Percentiles rank a stretch among this genome's conserved stretches.
These are phyloP conservation scores for Sitobion miscanthi DNA, from an alignment of 1,140 invertebrate genomes.

Conservation along the genomic window DNA sequence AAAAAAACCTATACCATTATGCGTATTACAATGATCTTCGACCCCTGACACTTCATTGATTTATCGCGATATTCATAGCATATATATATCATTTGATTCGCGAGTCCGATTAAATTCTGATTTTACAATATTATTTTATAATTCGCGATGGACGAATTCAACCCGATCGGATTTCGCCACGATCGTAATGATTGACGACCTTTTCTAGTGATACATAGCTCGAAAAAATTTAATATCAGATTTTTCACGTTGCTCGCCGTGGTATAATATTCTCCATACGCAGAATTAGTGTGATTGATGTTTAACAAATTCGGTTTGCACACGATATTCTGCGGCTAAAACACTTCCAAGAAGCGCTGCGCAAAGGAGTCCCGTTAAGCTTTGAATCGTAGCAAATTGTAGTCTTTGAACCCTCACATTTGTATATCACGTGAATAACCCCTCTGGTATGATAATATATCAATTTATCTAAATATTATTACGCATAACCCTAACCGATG, in stretches of 20 bases:
- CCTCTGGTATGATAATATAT: background rate
- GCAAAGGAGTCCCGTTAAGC: background rate
- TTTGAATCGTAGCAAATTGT: background rate
- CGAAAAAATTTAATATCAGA: background rate
- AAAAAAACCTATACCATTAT: background rate
- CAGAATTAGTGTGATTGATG: background rate
- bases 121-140: background rate
- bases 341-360: background rate
- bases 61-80: background rate
- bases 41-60: background rate
- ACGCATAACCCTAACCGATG: background rate
- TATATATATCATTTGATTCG: background rate
- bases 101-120: background rate
- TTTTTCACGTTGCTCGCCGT: background rate
- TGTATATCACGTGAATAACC: background rate
- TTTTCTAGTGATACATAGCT: background rate
- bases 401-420: background rate
- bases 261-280: background rate
- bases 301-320: background rate
- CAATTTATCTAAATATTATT: background rate
- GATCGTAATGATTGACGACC: background rate
- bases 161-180: background rate
- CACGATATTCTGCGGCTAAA: background rate
- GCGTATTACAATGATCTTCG: background rate
- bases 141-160: background rate